Base-by-base conservation (phyloP, 1,140 invertebrate genomes). In the Drosophila nasuta region DNA sequence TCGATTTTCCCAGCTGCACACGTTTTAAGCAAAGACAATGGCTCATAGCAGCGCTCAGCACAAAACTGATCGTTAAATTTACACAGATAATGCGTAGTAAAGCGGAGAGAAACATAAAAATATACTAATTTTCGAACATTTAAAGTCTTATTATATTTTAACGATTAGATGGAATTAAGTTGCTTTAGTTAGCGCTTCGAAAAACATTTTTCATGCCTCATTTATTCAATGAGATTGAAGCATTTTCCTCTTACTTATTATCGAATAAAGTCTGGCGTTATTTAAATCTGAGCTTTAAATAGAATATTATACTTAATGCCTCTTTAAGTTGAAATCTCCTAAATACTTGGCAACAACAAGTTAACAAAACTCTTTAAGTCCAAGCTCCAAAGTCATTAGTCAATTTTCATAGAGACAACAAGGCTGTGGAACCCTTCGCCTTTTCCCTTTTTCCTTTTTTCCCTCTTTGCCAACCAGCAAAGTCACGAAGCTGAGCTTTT, bases 401-500 rank as follows among this genome's bases (percentile, higher is more conserved):
- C 82, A 85, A 86, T 86, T 85, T 85, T 78, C 70, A 75, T 81
- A 64, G 62, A 86, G 70, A 67, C 78, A 85, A 83, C 73, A 81
- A 74, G 68, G 59, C 63, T 60, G 5, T 13, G 41, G 6, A 63
- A 57, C 58, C 41, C 57, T 43, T 28, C 13, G 25, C 38, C 62
- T 33, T 33, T 33, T 33, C 1, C 38, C 57, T 33, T 33, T 33
- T 33, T 3, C 20, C 20, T 33, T 33, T 33, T 33, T 33, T 7
- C 7, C 5, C 33, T 33, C 60, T 59, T 28, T 13, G 25, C 38
- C 62, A 6, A 8, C 52, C 25, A 63, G 46, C 35, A 43, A 76
- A 57, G 71, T 54, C 82, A 86, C 83, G 83, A 80, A 79, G 79
- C 79, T 79, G 78, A 77, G 79, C 83, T 86, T 79, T 86, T 82